A percentile compares a stretch with the other conserved stretches of the same genome.
phyloP scores from a whole-genome alignment of 1,140 invertebrate species.

The Drosophila novamexicana region DNA sequence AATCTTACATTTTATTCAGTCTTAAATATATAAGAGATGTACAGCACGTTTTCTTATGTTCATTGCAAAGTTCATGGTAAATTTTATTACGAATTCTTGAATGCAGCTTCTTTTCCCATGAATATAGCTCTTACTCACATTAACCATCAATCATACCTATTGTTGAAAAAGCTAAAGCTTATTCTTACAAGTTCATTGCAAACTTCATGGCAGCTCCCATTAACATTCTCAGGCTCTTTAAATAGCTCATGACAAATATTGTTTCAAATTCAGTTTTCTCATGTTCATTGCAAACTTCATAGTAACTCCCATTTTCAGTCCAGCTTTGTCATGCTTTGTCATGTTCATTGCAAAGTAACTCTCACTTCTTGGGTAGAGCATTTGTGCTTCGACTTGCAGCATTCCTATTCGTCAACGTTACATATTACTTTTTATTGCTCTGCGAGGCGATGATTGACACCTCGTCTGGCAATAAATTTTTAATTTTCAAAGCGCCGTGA shows the following conservation, averaged over 20 bases:
- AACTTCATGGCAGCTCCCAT: background rate
- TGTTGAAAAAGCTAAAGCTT: too few species aligned
- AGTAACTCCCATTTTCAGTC: too few species aligned
- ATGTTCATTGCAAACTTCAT: background rate
- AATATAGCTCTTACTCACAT: too few species aligned
- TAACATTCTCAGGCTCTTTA: background rate
- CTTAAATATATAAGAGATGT: background rate
- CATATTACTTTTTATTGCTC: conserved; percentile 46
- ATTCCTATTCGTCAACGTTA: background rate
- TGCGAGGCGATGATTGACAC: conserved; percentile 70
- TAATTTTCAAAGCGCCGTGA: conserved; percentile 75
- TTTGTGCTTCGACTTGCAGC: conserved; percentile 1
- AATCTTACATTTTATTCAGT: too few species aligned
- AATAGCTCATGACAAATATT: background rate
- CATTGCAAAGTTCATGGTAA: background rate
- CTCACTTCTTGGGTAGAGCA: background rate
- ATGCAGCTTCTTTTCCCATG: too few species aligned
- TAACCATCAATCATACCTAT: too few species aligned
- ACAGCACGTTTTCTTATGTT: background rate
- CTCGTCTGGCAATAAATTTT: conserved; percentile 77
- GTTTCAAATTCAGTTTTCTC: too few species aligned
- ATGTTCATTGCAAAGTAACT: background rate
- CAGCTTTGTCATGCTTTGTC: too few species aligned
- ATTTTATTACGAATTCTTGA: too few species aligned
- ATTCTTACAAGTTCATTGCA: background rate